Conservation (phyloP, 2,888 invertebrate species). For the Parapristionchus giblindavisi region DNA sequence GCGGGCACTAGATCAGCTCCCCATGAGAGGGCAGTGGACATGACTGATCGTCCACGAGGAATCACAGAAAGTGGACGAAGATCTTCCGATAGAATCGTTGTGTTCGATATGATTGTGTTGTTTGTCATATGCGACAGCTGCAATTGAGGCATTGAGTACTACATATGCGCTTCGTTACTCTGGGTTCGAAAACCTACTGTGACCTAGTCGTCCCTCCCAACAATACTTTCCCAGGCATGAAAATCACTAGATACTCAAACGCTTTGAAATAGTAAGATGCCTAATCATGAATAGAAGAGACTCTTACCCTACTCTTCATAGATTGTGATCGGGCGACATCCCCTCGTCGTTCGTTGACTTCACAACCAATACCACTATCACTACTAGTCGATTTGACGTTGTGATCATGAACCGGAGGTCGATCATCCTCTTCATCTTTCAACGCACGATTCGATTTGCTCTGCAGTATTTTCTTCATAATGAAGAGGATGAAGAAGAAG, state of each 20-base stretch:
- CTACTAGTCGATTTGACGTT: slow-evolving; percentile 61
- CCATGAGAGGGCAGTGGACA: slow-evolving; percentile 53
- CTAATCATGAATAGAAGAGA: background rate
- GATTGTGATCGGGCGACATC: slow-evolving; percentile 26
- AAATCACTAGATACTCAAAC: too few species aligned
- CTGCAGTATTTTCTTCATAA: background rate
- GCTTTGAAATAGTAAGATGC: background rate
- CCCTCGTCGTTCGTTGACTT: slow-evolving; percentile 42
- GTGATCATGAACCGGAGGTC: slow-evolving; percentile 39
- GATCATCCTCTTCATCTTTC: slow-evolving; percentile 18
- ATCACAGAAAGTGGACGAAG: slow-evolving; percentile 25
- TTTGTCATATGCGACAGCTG: slow-evolving; percentile 39
- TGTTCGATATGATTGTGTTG: too few species aligned
- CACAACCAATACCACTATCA: slow-evolving; percentile 66
- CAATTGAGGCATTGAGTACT: slow-evolving; percentile 18
- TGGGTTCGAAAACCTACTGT: too few species aligned
- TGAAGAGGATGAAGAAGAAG: background rate
- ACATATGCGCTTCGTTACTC: too few species aligned
- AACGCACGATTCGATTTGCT: background rate
- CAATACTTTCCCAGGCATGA: too few species aligned
- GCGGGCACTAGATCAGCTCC: slow-evolving; percentile 52
- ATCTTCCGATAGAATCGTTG: slow-evolving; percentile 35
- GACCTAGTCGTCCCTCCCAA: too few species aligned
- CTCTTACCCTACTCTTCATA: slow-evolving; percentile 36
- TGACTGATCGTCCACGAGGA: slow-evolving; percentile 37